Conservation (phyloP, 2,888 invertebrate species). For the Bembecia ichneumoniformis region DNA sequence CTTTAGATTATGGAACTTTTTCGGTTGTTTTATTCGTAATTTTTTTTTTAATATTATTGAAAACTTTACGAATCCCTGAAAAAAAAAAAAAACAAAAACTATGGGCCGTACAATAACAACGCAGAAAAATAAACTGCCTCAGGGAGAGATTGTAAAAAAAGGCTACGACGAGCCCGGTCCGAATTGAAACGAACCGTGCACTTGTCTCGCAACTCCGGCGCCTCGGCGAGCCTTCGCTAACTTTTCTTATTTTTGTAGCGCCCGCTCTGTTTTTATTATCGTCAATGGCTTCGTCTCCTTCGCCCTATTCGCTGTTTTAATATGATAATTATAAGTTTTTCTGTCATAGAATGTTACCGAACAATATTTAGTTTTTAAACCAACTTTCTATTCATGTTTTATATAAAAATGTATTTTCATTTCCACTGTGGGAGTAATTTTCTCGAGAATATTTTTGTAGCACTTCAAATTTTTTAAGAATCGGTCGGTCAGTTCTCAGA, state of each 20-base stretch:
- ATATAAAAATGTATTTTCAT: too few species aligned
- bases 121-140: constrained; percentile 22
- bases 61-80: background rate
- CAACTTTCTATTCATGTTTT: too few species aligned
- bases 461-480: too few species aligned
- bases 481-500: too few species aligned
- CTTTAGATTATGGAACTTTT: too few species aligned
- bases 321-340: background rate
- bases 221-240: constrained; percentile 48
- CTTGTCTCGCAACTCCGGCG: constrained; percentile 28
- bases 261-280: constrained; percentile 49
- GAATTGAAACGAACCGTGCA: constrained; percentile 20
- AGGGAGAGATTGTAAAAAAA: constrained; percentile 49
- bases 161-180: constrained; percentile 26
- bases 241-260: constrained; percentile 62
- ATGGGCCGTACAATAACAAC: too few species aligned
- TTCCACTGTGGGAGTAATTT: too few species aligned
- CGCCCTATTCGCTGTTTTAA: constrained; percentile 15
- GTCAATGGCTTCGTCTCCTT: constrained; percentile 37
- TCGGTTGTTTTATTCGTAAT: too few species aligned
- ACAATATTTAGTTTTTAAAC: too few species aligned
- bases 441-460: too few species aligned
- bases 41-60: background rate
- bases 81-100: constrained; percentile 27
- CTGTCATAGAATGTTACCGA: background rate